phyloP scores from a whole-genome alignment of 2,113 vertebrate genomes.

The Climacteris rufus region DNA sequence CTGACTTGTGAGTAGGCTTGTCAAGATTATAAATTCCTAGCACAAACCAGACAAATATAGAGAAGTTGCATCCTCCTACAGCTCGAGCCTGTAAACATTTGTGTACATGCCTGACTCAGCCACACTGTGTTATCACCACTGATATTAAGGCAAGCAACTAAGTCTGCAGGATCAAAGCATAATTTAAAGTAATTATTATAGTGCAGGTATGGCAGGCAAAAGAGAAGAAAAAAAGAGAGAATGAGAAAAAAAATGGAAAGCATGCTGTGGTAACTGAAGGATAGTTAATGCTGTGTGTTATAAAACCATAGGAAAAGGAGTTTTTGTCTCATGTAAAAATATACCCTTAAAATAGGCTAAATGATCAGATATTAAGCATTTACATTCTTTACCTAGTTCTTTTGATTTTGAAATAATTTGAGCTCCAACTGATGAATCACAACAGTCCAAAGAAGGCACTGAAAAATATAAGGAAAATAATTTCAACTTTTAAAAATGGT shows the following conservation, averaged over 20 bases:
- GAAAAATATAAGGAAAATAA: conserved; percentile 67
- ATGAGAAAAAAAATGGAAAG: neutral
- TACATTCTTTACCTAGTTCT: conserved; percentile 84
- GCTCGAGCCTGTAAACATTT: neutral
- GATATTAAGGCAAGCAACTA: conserved; percentile 35
- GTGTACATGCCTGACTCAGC: neutral
- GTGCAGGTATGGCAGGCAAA: conserved; percentile 16
- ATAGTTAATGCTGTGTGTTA: conserved; percentile 42
- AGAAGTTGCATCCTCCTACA: neutral
- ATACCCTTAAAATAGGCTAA: conserved; percentile 7
- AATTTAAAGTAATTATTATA: neutral
- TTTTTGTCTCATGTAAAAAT: conserved; percentile 14
- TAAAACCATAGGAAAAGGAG: neutral
- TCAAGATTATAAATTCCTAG: neutral
- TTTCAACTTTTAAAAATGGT: conserved; percentile 57
- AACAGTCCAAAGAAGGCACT: conserved; percentile 83
- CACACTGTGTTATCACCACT: neutral
- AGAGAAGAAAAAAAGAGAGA: neutral
- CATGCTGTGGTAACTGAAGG: conserved; percentile 15
- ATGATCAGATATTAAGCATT: conserved; percentile 13
- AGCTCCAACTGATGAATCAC: conserved; percentile 83
- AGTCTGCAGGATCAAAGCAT: neutral
- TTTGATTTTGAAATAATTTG: conserved; percentile 88
- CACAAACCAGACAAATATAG: neutral
- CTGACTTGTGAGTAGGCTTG: neutral